Evolutionary conservation across 2,797 vertebrate species (phyloP).

Genomic region (Sebastolobus alascanus): DNA sequence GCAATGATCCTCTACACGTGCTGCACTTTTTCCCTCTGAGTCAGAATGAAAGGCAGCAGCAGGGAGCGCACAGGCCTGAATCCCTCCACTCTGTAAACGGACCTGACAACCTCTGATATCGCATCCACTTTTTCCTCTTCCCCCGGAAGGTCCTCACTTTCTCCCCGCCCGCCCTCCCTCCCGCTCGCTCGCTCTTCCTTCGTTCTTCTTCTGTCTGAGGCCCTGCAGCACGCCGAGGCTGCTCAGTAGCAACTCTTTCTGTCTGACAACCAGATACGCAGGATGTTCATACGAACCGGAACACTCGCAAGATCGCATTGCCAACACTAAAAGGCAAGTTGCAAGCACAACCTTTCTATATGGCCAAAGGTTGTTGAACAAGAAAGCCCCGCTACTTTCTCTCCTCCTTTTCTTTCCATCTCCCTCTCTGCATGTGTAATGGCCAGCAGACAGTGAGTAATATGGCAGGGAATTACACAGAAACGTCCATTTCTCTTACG

Average conservation of each 20-base stretch:
- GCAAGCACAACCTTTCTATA: neutral
- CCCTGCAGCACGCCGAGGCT: constrained; percentile 55
- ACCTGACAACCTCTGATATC: constrained; percentile 78
- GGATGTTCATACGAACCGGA: neutral
- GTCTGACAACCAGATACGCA: constrained; percentile 4
- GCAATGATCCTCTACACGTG: constrained; percentile 63
- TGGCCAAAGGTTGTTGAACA: constrained; percentile 15
- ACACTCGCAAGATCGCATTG: neutral
- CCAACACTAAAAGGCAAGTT: constrained; percentile 7
- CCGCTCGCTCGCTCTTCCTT: constrained; percentile 15
- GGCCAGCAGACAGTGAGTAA: constrained; percentile 59
- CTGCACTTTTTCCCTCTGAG: constrained; percentile 63
- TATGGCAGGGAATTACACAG: constrained; percentile 65
- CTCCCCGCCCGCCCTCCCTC: constrained; percentile 7
- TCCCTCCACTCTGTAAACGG: constrained; percentile 71
- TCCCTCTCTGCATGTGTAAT: constrained; percentile 45
- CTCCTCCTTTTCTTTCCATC: neutral
- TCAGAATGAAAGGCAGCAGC: constrained; percentile 76
- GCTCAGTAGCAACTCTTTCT: constrained; percentile 26
- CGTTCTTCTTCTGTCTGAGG: constrained; percentile 30
- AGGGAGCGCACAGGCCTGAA: constrained; percentile 66
- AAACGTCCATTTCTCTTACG: constrained; percentile 62
- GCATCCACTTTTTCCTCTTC: constrained; percentile 56
- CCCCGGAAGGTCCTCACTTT: constrained; percentile 33
- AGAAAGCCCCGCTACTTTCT: constrained; percentile 1